A percentile compares a stretch with the other conserved stretches of the same genome.
phyloP scores from a whole-genome alignment of 1,140 invertebrate species.

The Brachystomella parvula region DNA sequence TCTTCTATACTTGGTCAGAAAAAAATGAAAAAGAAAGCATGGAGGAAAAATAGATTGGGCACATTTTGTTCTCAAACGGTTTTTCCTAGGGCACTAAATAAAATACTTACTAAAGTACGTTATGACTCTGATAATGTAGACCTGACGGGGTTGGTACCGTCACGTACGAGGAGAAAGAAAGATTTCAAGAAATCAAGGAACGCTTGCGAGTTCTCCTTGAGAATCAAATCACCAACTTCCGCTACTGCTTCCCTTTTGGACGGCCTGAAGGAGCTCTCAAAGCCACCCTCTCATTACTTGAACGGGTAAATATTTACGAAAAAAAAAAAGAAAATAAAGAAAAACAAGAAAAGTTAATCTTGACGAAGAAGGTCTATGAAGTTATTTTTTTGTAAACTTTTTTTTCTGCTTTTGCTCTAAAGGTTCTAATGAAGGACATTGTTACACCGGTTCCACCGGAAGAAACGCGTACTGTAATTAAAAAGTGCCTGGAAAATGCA shows the following conservation, averaged over 20 bases:
- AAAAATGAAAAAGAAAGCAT: background rate
- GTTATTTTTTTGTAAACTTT: no score
- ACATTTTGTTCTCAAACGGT: background rate
- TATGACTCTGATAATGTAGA: conserved; percentile 48
- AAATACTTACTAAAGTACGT: background rate
- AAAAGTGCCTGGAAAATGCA: conserved; percentile 93
- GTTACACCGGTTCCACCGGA: conserved; percentile 82
- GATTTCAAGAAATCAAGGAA: conserved; percentile 96
- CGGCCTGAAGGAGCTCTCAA: conserved; percentile 94
- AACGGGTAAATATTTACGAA: conserved; percentile 75
- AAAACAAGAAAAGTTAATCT: no score
- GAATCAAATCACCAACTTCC: conserved; percentile 98
- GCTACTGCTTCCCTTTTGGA: conserved; percentile 97
- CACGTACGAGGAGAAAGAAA: conserved; percentile 93
- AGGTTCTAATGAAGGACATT: conserved; percentile 96
- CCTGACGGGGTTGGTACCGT: conserved; percentile 98
- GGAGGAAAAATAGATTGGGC: background rate
- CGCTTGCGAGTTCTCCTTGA: conserved; percentile 83
- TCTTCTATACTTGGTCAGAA: no score
- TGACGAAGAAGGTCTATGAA: no score
- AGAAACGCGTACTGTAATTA: conserved; percentile 91
- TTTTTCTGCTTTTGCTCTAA: conserved; percentile 4
- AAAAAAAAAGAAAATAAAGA: no score
- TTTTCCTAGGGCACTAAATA: no score
- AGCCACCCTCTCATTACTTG: conserved; percentile 88